Evolutionary conservation across 2,113 vertebrate genomes (phyloP).

Genomic region (Porphyrio hochstetteri): DNA sequence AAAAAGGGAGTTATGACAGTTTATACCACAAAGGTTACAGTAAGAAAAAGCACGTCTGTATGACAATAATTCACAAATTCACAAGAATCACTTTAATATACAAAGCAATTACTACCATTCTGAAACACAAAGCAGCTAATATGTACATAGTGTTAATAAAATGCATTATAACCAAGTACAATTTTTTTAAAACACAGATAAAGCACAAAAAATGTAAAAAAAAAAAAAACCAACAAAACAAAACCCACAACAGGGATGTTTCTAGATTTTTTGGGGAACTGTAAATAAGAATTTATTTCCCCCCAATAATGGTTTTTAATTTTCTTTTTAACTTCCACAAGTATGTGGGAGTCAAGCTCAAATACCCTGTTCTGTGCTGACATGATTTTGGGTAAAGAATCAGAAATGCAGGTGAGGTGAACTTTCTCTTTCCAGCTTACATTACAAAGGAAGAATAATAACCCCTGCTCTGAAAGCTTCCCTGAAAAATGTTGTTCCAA

Average conservation of each 20-base stretch:
- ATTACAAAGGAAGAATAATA: conserved; percentile 45
- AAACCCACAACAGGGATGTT: conserved; percentile 69
- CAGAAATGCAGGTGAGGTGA: conserved; percentile 53
- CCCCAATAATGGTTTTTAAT: conserved; percentile 46
- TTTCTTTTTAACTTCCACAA: conserved; percentile 72
- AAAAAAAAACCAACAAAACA: neutral
- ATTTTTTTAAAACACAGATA: conserved; percentile 65
- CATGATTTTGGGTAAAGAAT: conserved; percentile 65
- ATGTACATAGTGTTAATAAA: conserved; percentile 87
- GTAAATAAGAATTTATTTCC: conserved; percentile 62
- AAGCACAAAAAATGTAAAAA: conserved; percentile 75
- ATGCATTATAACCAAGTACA: conserved; percentile 79
- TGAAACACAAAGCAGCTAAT: conserved; percentile 83
- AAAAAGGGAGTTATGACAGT: conserved; percentile 84
- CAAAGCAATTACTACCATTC: conserved; percentile 83
- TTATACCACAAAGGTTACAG: conserved; percentile 84
- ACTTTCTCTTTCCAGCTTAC: conserved; percentile 60
- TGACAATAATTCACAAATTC: conserved; percentile 83
- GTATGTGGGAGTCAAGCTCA: conserved; percentile 60
- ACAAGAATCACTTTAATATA: conserved; percentile 86
- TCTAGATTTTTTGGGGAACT: conserved; percentile 56
- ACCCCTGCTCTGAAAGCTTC: conserved; percentile 68
- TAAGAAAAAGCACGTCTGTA: conserved; percentile 85
- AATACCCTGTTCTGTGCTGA: conserved; percentile 80
- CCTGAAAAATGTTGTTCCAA: conserved; percentile 69